Conservation (phyloP, 1,140 invertebrate genomes). For the Listronotus oregonensis region DNA sequence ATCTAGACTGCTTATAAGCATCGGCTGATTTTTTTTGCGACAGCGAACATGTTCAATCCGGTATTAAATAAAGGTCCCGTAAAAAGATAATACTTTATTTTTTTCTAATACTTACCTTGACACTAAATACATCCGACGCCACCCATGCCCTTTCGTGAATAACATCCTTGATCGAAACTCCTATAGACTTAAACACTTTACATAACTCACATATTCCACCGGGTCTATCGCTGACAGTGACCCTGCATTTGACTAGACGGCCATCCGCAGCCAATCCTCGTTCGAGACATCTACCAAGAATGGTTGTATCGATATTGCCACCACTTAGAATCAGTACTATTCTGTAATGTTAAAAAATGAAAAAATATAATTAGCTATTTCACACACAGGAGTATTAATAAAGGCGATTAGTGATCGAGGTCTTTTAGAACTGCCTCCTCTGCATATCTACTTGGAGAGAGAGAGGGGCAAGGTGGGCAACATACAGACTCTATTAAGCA, state of each 20-base stretch:
- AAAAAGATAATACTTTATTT: no score
- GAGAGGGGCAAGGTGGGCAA: no score
- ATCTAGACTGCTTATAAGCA: no score
- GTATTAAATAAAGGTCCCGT: no score
- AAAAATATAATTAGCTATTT: background rate
- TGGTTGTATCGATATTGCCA: conserved; percentile 92
- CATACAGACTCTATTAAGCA: no score
- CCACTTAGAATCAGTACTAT: conserved; percentile 85
- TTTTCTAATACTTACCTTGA: conserved; percentile 65
- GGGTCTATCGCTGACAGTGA: conserved; percentile 84
- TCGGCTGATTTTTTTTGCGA: no score
- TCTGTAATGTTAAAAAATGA: conserved; percentile 57
- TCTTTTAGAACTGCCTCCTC: no score
- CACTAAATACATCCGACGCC: conserved; percentile 83
- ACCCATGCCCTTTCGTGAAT: conserved; percentile 94
- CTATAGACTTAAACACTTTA: conserved; percentile 71
- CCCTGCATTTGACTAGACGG: conserved; percentile 82
- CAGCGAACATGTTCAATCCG: no score
- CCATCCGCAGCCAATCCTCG: conserved; percentile 88
- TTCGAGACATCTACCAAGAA: conserved; percentile 86
- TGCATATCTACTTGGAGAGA: no score
- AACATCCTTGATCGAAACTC: conserved; percentile 92
- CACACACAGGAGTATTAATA: no score
- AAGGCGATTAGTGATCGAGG: no score
- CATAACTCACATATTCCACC: conserved; percentile 88